phyloP scores from a whole-genome alignment of 1,140 invertebrate genomes.

The Saccostrea echinata region DNA sequence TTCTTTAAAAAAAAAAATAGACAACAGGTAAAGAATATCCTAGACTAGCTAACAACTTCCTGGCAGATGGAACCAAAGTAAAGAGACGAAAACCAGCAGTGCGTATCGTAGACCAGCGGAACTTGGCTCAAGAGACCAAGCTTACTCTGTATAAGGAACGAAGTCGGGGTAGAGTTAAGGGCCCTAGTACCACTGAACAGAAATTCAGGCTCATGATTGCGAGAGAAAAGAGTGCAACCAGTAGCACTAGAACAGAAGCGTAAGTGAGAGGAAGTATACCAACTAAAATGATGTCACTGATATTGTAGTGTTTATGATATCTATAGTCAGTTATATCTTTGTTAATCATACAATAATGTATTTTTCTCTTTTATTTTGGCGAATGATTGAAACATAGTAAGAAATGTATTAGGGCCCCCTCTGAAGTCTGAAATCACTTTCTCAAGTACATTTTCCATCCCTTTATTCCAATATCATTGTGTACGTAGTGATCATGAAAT shows the following conservation, averaged over 20 bases:
- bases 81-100: slow-evolving; percentile 65
- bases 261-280: neutral
- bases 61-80: slow-evolving; percentile 52
- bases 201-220: slow-evolving; percentile 72
- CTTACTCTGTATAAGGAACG: slow-evolving; percentile 71
- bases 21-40: slow-evolving; percentile 72
- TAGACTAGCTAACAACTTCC: slow-evolving; percentile 64
- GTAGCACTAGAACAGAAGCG: slow-evolving; percentile 43
- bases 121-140: slow-evolving; percentile 75
- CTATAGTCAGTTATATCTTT: too few species aligned
- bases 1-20: slow-evolving; percentile 51
- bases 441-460: too few species aligned
- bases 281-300: too few species aligned
- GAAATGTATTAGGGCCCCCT: too few species aligned
- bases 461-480: too few species aligned
- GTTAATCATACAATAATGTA: too few species aligned
- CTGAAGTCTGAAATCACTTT: too few species aligned
- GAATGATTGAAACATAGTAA: too few species aligned
- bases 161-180: slow-evolving; percentile 62
- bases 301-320: too few species aligned
- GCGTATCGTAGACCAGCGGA: slow-evolving; percentile 75
- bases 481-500: too few species aligned
- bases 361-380: too few species aligned
- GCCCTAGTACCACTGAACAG: slow-evolving; percentile 69
- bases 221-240: slow-evolving; percentile 64